A percentile compares a stretch with the other conserved stretches of the same genome.
Evolutionary conservation across 2,888 invertebrate genomes (phyloP).

Genomic region (Mactromeris polynyma): DNA sequence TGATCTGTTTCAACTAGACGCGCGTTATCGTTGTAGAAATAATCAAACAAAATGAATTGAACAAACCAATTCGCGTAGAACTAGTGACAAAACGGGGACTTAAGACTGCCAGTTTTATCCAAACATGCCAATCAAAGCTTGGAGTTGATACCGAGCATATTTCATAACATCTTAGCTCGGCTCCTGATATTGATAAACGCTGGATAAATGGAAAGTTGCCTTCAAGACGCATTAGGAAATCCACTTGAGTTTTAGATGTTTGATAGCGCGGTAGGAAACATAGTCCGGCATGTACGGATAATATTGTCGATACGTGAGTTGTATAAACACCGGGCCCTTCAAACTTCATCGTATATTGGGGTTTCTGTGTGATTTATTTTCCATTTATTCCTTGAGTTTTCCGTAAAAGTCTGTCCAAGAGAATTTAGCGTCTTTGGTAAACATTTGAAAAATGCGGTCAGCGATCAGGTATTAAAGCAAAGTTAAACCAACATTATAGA

Average conservation of each 20-base stretch:
- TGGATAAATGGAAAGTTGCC: conserved; percentile 52
- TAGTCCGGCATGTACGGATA: not conserved
- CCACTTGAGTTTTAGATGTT: conserved; percentile 48
- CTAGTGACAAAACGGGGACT: conserved; percentile 59
- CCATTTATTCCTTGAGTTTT: not conserved
- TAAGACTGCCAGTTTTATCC: conserved; percentile 63
- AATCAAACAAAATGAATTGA: conserved; percentile 64
- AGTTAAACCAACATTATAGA: not conserved
- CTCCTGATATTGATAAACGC: conserved; percentile 56
- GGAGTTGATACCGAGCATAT: conserved; percentile 68
- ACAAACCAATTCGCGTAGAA: conserved; percentile 56
- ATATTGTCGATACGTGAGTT: not conserved
- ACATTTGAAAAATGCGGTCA: not conserved
- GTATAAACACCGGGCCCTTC: conserved; percentile 37
- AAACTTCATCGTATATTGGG: not conserved
- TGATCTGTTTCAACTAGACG: conserved; percentile 18
- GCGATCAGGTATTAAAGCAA: not conserved
- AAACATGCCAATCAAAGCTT: conserved; percentile 67
- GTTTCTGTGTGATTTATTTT: not conserved
- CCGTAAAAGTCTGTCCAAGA: not conserved
- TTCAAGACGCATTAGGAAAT: conserved; percentile 49
- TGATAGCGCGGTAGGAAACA: conserved; percentile 35
- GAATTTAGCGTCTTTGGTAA: not conserved
- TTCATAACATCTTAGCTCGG: conserved; percentile 64
- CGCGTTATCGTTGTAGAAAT: conserved; percentile 19